Base-by-base conservation (phyloP, 2,113 vertebrate genomes). In the Spilogale gracilis region DNA sequence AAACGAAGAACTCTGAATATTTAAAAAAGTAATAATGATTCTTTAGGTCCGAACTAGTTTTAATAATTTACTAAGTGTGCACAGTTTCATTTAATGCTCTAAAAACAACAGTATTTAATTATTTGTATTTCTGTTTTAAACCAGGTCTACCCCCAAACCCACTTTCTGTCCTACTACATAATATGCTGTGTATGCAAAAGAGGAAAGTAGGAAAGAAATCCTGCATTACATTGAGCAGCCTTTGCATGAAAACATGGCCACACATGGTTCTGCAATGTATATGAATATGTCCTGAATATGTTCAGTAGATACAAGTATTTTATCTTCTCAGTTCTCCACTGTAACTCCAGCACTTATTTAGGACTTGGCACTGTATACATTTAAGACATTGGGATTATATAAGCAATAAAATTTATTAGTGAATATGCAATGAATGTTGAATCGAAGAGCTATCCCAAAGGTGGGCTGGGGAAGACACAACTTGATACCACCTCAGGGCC, bases 171-270 rank as follows among this genome's bases (percentile, higher is more conserved):
- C 8, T 84, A 54, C 14, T 38, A 17, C 1, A 30, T 12, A 10
- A 32, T 27, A 38, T 23, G 3, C 1, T 58, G 25, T 69, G 18
- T 20, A 50, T 23, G 12, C 43, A 80, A 85, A 63, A 27, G 30
- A 43, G 88, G 43, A 32, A 54, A 38, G 6, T 23, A n/a, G 3
- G 11, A 54, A 32, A 65, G 20, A 38, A 83, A 14, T 48, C 56
- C 78, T 12, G 0, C n/a, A 18, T 63, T 32, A 13, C 5, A 32
- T 10, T 18, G 50, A n/a, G 7, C 52, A 91, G 79, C 18, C 5
- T 3, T 17, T 32, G 12, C 7, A 20, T 1, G 18, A 48, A 45
- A 38, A 4, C 5, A 21, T 2, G 9, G 12, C 3, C 20, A 4
- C 14, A 1, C 27, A 25, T 71, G 20, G 4, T 18, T 65, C 12